Percentiles rank a stretch among this genome's conserved stretches.
Evolutionary conservation across 2,797 vertebrate species (phyloP).

Genomic region (Channallabes apus): DNA sequence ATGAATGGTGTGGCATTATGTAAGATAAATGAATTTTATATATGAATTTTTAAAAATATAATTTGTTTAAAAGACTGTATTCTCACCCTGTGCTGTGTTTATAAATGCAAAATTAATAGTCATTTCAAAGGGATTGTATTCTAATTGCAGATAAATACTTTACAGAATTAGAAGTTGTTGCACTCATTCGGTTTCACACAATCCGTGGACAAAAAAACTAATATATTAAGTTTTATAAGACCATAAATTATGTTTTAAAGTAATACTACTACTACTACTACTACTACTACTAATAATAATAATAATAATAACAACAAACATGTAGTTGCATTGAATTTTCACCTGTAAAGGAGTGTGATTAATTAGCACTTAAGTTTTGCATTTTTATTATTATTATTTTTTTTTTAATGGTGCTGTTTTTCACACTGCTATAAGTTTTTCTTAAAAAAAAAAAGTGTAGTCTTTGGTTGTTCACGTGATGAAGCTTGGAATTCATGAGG

Average conservation of each 20-base stretch:
- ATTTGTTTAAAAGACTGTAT: too few species aligned
- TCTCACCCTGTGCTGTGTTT: neutral
- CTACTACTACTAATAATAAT: too few species aligned
- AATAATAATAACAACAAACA: neutral
- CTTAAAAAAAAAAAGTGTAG: neutral
- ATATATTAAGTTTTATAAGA: too few species aligned
- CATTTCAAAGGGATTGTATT: neutral
- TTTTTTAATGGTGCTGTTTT: neutral
- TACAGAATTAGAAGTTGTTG: neutral
- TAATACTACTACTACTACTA: too few species aligned
- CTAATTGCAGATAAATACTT: neutral
- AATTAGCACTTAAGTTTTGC: neutral
- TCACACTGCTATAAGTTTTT: neutral
- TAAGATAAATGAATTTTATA: too few species aligned
- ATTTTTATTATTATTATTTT: neutral
- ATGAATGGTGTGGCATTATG: too few species aligned
- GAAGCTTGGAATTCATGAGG: neutral
- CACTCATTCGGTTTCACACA: neutral
- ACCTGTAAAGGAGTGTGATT: neutral
- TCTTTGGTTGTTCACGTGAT: neutral
- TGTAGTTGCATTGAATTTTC: neutral
- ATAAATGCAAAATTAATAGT: neutral
- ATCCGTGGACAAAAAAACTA: too few species aligned
- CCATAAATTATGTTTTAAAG: too few species aligned
- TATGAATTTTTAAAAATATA: too few species aligned